Base-by-base conservation (phyloP, 2,113 vertebrate species). In the Lagopus muta region DNA sequence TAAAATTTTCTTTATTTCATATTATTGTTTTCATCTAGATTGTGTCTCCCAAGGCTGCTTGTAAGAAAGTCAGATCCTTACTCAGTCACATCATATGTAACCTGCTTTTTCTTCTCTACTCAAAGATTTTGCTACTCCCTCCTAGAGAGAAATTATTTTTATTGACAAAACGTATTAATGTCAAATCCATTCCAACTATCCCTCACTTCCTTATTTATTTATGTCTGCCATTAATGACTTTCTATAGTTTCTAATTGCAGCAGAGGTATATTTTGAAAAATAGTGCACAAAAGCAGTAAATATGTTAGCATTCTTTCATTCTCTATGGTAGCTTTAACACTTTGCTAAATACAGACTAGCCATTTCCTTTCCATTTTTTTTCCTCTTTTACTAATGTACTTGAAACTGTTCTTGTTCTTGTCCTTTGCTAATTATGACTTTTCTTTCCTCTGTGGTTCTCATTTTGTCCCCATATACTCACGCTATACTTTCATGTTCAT, bases 401-500 rank as follows among this genome's bases (percentile, higher is more conserved):
- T 90, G 77, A 88, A 78, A 71, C 95, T 86, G 21, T 71, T 52
- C 17, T 96, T 86, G 21, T 71, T 52, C 17, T 54, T 81, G 42
- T 83, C 16, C 38, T 89, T 89, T 67, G 60, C 13, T 94, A 92
- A 92, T 92, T 92, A 42, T 18, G 17, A 5, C 3, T 72, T 20
- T 1, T 30, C 9, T 67, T 48, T 28, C 3, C 71, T 25, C 45
- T 55, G 3, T 81, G 21, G 7, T 74, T 93, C 21, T 86, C 24
- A 55, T 84, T 88, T 88, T 90, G 9, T 81, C 38, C 57, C 77
- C 67, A 3, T 54, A 86, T 70, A 8, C 42, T 88, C 47, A 43
- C 47, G 34, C 25, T 72, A 16, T 32, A 75, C 69, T 94, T 94
- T 90, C 78, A 75, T 91, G 73, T 87, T 93, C 34, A 84, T 81